phyloP scores from a whole-genome alignment of 2,888 invertebrate genomes.

The Zaprionus lineosus region DNA sequence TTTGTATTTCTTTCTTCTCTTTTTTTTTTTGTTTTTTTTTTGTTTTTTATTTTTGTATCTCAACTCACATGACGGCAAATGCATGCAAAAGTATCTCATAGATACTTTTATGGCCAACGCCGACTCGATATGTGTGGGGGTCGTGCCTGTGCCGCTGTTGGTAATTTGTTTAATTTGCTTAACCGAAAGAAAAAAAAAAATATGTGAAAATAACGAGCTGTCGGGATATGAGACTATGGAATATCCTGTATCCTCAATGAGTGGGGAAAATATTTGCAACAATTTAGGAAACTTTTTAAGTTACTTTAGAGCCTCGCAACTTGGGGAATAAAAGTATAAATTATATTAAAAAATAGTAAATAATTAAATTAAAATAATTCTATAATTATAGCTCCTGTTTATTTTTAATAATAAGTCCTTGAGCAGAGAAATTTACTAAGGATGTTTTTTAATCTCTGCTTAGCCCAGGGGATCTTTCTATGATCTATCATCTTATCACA shows the following conservation, averaged over 20 bases:
- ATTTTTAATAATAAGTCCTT: too few species aligned
- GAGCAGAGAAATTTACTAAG: too few species aligned
- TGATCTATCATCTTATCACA: too few species aligned
- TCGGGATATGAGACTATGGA: not conserved
- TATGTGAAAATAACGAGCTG: not conserved
- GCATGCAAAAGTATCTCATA: constrained; percentile 75
- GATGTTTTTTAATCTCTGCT: too few species aligned
- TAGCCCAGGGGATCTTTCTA: too few species aligned
- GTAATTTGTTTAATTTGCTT: constrained; percentile 78
- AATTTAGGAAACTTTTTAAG: too few species aligned
- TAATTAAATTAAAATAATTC: too few species aligned
- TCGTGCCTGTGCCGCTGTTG: constrained; percentile 43
- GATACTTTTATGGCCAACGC: constrained; percentile 42
- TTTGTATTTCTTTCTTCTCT: constrained; percentile 2
- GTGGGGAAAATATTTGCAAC: too few species aligned
- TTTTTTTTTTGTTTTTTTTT: constrained; percentile 7
- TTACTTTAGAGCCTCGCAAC: too few species aligned
- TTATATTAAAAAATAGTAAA: too few species aligned
- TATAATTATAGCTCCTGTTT: too few species aligned
- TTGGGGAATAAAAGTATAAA: too few species aligned
- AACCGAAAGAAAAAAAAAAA: constrained; percentile 39
- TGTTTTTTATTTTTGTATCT: constrained; percentile 3
- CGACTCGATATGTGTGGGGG: constrained; percentile 17
- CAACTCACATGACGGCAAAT: constrained; percentile 58
- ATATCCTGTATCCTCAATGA: constrained; percentile 31